A percentile compares a stretch with the other conserved stretches of the same genome.
Evolutionary conservation across 2,888 invertebrate species (phyloP).

Genomic region (Caenorhabditis sinica): DNA sequence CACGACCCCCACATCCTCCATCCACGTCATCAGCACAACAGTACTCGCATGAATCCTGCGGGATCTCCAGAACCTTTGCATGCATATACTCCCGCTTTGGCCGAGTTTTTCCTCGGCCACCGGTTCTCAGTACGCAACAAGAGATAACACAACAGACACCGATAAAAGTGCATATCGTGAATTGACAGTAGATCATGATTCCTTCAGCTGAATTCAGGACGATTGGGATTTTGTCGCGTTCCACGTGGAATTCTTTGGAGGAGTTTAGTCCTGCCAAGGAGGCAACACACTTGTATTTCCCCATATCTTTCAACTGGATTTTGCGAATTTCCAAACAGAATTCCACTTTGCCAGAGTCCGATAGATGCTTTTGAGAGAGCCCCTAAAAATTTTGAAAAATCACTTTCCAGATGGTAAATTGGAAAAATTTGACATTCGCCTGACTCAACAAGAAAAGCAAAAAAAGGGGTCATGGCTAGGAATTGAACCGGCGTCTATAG

Average conservation of each 20-base stretch:
- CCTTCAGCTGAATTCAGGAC: slow-evolving; percentile 69
- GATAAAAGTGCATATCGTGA: slow-evolving; percentile 70
- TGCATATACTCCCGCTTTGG: slow-evolving; percentile 51
- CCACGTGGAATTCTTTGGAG: slow-evolving; percentile 63
- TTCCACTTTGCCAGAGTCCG: slow-evolving; percentile 67
- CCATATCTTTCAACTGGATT: slow-evolving; percentile 59
- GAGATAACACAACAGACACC: slow-evolving; percentile 66
- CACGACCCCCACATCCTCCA: slow-evolving; percentile 25
- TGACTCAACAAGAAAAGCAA: neutral
- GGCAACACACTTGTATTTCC: slow-evolving; percentile 68
- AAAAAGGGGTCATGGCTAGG: neutral
- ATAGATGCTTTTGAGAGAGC: slow-evolving; percentile 63
- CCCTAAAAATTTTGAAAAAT: slow-evolving; percentile 45
- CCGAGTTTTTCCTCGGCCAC: slow-evolving; percentile 50
- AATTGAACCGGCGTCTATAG: neutral
- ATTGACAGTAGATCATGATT: slow-evolving; percentile 69
- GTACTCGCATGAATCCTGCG: slow-evolving; percentile 52
- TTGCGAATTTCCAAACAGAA: slow-evolving; percentile 67
- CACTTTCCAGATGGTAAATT: too few relatives aligned
- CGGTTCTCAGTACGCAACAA: slow-evolving; percentile 62
- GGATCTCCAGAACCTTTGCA: slow-evolving; percentile 60
- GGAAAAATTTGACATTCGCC: neutral
- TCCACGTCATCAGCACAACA: slow-evolving; percentile 25
- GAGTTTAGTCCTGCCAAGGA: slow-evolving; percentile 60
- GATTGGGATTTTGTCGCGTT: slow-evolving; percentile 70